Base-by-base conservation (phyloP, 2,888 invertebrate species). In the Conomelus anceps region DNA sequence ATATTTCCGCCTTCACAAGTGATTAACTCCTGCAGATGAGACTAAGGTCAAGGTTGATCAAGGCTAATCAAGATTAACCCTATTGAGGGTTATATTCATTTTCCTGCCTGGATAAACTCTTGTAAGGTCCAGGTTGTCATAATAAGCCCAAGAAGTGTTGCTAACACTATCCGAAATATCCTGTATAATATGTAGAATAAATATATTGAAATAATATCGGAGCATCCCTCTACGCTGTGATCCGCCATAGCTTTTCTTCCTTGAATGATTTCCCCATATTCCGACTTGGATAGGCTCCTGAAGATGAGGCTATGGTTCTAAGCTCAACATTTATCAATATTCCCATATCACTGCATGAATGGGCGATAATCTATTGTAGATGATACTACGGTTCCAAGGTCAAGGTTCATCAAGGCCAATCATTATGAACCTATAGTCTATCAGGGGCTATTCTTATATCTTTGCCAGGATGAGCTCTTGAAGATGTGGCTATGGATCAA, bases 211-310 rank as follows among this genome's bases (percentile, higher is more conserved):
- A n/a, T n/a, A n/a, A n/a, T n/a, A n/a, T n/a, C n/a, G n/a, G n/a
- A n/a, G n/a, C n/a, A n/a, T n/a, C n/a, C n/a, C n/a, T 63, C 63
- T 63, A 7, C 63, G 63, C 29, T 34, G 87, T 22, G 88, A 88
- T 22, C 88, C 63, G 22, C 41, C 88, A 22, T 23, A 23, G 22
- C 88, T 88, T 88, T 88, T 88, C 92, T 94, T 95, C 92, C 95
- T 95, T 91, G 95, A 94, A 93, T 95, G 95, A 90, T 95, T 95
- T 92, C 95, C 95, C 92, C 96, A 96, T 96, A 92, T 94, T 95
- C 92, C 63, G 4, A n/a, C n/a, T n/a, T 3, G 6, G n/a, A n/a
- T n/a, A n/a, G n/a, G n/a, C n/a, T n/a, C n/a, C n/a, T n/a, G n/a
- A n/a, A n/a, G n/a, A n/a, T n/a, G n/a, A n/a, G n/a, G n/a, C n/a